phyloP scores from a whole-genome alignment of 1,140 invertebrate genomes.

The Nasonia giraulti region DNA sequence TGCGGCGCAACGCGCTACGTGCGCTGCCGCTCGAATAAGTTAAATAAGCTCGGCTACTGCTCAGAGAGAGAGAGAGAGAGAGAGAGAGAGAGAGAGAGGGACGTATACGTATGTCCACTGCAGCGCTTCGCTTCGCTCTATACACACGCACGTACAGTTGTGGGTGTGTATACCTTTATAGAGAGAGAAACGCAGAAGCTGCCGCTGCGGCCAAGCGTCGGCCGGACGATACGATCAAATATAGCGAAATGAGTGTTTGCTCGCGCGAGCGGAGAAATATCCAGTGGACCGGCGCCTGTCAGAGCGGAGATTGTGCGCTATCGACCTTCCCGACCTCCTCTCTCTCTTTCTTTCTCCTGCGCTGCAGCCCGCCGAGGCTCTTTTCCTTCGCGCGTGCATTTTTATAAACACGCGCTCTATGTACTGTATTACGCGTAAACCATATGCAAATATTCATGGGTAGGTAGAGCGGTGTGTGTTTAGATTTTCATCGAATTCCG shows the following conservation, averaged over 20 bases:
- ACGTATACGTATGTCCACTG: not conserved
- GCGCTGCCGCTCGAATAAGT: constrained; percentile 17
- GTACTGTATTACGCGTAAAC: not conserved
- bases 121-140: not conserved
- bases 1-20: not conserved
- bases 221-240: constrained; percentile 54
- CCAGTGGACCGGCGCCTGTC: not conserved
- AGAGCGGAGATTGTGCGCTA: not conserved
- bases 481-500: constrained; percentile 16
- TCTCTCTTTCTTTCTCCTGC: not conserved
- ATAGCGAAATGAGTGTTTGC: constrained; percentile 56
- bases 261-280: constrained; percentile 43
- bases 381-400: not conserved
- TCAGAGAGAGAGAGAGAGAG: too few relatives aligned
- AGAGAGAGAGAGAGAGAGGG: too few relatives aligned
- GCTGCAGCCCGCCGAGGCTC: not conserved
- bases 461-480: not conserved
- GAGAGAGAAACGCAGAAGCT: not conserved
- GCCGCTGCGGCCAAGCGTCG: not conserved
- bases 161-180: not conserved
- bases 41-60: constrained; percentile 17
- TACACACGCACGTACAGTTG: not conserved
- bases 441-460: constrained; percentile 29
- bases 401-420: not conserved
- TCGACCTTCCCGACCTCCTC: not conserved